A percentile compares a stretch with the other conserved stretches of the same genome.
Conservation (phyloP, 2,113 vertebrate species). For the Muscicapa adusta region DNA sequence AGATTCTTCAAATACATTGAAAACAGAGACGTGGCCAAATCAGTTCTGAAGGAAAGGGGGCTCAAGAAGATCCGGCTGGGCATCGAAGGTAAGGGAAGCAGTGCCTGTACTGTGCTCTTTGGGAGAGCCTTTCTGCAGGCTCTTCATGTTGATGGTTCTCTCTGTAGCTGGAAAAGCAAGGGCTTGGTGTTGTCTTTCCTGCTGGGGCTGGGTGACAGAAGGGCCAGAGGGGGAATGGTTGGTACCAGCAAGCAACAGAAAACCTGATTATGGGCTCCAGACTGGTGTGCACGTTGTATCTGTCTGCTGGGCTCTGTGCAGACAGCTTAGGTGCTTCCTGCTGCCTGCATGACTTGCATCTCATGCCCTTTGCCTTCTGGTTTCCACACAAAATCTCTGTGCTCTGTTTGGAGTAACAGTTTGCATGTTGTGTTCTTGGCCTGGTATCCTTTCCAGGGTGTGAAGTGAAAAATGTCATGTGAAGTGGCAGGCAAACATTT, state of each 20-base stretch:
- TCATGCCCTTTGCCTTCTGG: background rate
- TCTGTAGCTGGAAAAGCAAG: background rate
- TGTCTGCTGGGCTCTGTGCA: background rate
- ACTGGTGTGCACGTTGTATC: background rate
- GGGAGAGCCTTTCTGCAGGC: too few species aligned
- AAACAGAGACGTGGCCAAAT: constrained; percentile 97
- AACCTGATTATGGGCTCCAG: background rate
- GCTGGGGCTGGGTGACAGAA: background rate
- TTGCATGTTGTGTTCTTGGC: background rate
- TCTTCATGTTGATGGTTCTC: background rate
- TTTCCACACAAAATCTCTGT: background rate
- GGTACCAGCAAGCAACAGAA: background rate
- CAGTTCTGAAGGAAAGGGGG: constrained; percentile 94
- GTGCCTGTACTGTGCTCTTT: background rate
- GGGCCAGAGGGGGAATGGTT: background rate
- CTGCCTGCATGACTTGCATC: background rate
- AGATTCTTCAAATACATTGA: constrained; percentile 99
- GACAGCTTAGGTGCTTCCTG: background rate
- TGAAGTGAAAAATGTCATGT: background rate
- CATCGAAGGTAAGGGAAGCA: constrained; percentile 88
- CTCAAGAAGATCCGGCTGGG: constrained; percentile 97
- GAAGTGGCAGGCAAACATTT: background rate
- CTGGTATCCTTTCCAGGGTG: background rate
- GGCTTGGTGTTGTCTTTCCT: background rate
- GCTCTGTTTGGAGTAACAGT: background rate